phyloP scores from a whole-genome alignment of 23 tunicate species.

The Botrylloides violaceus region DNA sequence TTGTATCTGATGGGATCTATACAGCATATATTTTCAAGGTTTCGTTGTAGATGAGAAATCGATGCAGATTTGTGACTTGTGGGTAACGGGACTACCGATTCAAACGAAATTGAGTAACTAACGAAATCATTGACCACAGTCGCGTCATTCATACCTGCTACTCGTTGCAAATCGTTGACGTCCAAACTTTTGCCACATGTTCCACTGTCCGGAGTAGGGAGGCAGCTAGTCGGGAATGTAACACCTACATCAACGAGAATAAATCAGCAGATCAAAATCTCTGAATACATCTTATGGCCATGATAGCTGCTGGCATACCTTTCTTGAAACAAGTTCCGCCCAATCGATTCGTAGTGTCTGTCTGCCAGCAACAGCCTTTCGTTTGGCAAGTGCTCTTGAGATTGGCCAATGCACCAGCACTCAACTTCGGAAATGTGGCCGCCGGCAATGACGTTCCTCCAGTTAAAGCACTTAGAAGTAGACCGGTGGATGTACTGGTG shows the following conservation, averaged over 20 bases:
- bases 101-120: background rate
- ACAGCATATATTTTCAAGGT: too few relatives aligned
- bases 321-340: slow-evolving; percentile 30
- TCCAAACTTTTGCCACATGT: slow-evolving; percentile 6
- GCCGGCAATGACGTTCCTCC: background rate
- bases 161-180: background rate
- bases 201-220: slow-evolving; percentile 12
- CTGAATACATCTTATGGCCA: too few relatives aligned
- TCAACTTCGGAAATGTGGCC: background rate
- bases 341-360: slow-evolving; percentile 11
- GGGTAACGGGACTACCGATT: background rate
- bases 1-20: too few relatives aligned
- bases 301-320: slow-evolving; percentile 28
- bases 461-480: background rate
- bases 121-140: too few relatives aligned
- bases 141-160: slow-evolving; percentile 12
- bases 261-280: background rate
- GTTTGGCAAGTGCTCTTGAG: slow-evolving; percentile 34
- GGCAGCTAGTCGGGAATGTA: background rate
- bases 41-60: too few relatives aligned
- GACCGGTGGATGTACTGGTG: background rate
- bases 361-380: slow-evolving; percentile 71
- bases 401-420: background rate
- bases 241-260: background rate
- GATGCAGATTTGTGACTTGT: background rate